Conservation (phyloP, 2,888 invertebrate genomes). For the Lithodes maja region DNA sequence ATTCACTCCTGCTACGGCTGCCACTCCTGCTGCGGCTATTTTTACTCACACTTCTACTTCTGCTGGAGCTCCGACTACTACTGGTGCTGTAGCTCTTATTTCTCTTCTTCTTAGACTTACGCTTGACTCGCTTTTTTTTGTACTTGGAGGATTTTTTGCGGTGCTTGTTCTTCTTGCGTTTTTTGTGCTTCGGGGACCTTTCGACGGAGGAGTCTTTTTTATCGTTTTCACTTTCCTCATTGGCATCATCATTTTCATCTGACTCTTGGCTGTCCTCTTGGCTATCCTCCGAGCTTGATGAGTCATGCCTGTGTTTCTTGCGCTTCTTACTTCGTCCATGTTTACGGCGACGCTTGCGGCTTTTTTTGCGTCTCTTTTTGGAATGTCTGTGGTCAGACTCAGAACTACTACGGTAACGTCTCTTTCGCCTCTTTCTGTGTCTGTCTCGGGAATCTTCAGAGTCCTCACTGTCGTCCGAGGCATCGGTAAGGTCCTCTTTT, state of each 20-base stretch:
- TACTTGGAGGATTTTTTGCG: conserved; percentile 38
- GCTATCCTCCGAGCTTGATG: conserved; percentile 10
- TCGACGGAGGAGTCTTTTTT: not conserved
- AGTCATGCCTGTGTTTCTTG: conserved; percentile 31
- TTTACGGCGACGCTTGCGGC: conserved; percentile 39
- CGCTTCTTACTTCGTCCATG: conserved; percentile 43
- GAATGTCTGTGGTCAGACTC: conserved; percentile 29
- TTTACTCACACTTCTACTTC: conserved; percentile 14
- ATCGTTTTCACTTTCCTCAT: conserved; percentile 22
- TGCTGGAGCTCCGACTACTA: conserved; percentile 28
- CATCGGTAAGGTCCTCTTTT: conserved; percentile 3
- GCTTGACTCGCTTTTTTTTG: conserved; percentile 30
- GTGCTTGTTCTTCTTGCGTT: conserved; percentile 42
- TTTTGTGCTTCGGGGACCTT: conserved; percentile 38
- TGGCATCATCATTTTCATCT: not conserved
- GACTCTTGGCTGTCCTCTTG: not conserved
- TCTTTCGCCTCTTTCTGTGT: conserved; percentile 51
- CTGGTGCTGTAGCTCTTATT: conserved; percentile 24
- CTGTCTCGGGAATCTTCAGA: conserved; percentile 4
- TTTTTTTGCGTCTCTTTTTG: conserved; percentile 45
- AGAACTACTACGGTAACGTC: conserved; percentile 31
- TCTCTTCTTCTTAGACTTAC: conserved; percentile 26
- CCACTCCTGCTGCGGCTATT: conserved; percentile 1
- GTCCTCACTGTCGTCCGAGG: conserved; percentile 18
- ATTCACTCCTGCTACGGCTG: conserved; percentile 3